phyloP scores from a whole-genome alignment of 2,113 vertebrate genomes.

The Protobothrops mucrosquamatus region DNA sequence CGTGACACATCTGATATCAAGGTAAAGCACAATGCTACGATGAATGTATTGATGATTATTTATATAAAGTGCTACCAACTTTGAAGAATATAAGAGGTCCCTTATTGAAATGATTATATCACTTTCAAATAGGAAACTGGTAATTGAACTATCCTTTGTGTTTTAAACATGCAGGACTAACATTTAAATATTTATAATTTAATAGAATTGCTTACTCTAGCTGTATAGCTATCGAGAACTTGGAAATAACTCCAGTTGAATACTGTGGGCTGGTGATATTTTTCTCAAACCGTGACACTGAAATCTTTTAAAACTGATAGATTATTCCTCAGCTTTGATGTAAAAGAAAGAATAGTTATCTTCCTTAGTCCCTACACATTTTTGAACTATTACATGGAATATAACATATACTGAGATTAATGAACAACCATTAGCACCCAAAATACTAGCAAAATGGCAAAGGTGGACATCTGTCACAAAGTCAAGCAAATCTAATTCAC shows the following conservation, averaged over 20 bases:
- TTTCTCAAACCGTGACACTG: neutral
- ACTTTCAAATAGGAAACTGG: neutral
- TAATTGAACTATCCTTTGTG: neutral
- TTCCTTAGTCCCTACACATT: neutral
- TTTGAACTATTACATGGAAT: neutral
- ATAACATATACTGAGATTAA: neutral
- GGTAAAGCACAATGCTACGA: slow-evolving; percentile 67
- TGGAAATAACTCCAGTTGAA: neutral
- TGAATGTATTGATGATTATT: neutral
- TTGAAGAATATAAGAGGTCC: neutral
- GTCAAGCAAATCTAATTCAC: neutral
- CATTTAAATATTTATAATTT: neutral
- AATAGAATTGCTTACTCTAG: neutral
- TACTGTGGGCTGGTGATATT: neutral
- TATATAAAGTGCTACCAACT: neutral
- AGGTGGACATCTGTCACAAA: neutral
- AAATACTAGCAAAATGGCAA: neutral
- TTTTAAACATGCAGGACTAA: neutral
- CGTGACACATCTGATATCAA: slow-evolving; percentile 98
- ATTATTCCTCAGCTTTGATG: neutral
- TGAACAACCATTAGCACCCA: neutral
- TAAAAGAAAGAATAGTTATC: neutral
- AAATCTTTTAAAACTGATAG: neutral
- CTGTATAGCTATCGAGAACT: too few species aligned
- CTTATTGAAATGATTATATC: neutral